Conservation (phyloP, 2,888 invertebrate genomes). For the Cataglyphis livida region DNA sequence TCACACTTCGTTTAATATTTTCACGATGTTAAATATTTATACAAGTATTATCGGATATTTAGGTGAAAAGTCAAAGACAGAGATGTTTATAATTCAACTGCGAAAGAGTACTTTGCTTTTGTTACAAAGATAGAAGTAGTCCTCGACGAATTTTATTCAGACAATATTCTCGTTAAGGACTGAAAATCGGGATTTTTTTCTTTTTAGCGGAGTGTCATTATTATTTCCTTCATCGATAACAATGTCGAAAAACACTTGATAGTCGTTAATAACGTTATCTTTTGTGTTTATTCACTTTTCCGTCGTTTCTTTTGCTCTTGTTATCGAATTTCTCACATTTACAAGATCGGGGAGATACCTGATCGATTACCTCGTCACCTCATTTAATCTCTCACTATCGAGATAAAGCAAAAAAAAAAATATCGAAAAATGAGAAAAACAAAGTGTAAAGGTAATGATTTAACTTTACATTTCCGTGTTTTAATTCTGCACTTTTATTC, state of each 20-base stretch:
- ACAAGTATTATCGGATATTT: not conserved
- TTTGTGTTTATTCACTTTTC: slow-evolving; percentile 41
- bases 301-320: slow-evolving; percentile 49
- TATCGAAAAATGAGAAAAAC: not conserved
- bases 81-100: slow-evolving; percentile 11
- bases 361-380: slow-evolving; percentile 54
- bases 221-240: slow-evolving; percentile 47
- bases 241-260: slow-evolving; percentile 62
- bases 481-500: slow-evolving; percentile 65
- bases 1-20: not conserved
- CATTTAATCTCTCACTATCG: slow-evolving; percentile 51
- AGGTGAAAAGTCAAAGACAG: not conserved
- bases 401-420: not conserved
- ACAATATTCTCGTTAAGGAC: slow-evolving; percentile 43
- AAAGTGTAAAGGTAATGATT: slow-evolving; percentile 33
- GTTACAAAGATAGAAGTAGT: slow-evolving; percentile 20
- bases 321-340: slow-evolving; percentile 62
- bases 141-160: slow-evolving; percentile 68
- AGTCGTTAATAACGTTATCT: slow-evolving; percentile 65
- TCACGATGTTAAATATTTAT: not conserved
- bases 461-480: slow-evolving; percentile 51
- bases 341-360: slow-evolving; percentile 57
- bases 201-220: slow-evolving; percentile 32
- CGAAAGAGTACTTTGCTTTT: slow-evolving; percentile 26
- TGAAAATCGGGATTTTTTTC: slow-evolving; percentile 51